These are phyloP conservation scores for Anguilla pacifica DNA, from an alignment of 2,797 vertebrate species.

Conservation along the genomic window DNA sequence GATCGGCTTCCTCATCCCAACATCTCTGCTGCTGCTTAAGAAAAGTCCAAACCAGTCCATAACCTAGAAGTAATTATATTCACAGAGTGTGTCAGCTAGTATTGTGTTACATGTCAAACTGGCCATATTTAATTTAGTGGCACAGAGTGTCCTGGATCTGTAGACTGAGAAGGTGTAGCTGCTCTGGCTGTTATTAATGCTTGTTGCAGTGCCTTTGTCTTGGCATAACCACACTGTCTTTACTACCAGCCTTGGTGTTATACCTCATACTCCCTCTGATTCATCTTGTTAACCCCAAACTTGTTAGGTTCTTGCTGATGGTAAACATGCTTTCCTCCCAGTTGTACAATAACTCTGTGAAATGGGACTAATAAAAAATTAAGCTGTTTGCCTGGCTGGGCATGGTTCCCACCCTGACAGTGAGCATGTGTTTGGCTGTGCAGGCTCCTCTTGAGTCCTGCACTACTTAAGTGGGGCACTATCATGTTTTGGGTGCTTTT, in stretches of 20 bases:
- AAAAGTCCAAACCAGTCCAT: not conserved
- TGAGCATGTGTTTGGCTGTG: constrained; percentile 1
- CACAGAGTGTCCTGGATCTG: not conserved
- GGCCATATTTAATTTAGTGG: not conserved
- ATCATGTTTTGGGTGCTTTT: not conserved
- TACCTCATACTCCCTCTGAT: not conserved
- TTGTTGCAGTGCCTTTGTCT: not conserved
- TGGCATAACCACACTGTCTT: not conserved
- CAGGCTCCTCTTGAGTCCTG: not conserved
- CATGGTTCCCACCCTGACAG: not conserved
- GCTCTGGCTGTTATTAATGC: not conserved
- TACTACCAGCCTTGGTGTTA: not conserved
- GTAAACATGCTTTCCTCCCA: not conserved
- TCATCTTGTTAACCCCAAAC: not conserved
- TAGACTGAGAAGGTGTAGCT: not conserved
- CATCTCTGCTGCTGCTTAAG: not conserved
- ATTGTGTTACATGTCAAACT: not conserved
- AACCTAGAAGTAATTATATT: not conserved
- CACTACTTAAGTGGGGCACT: not conserved
- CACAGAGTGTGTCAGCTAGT: not conserved
- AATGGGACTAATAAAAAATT: not conserved
- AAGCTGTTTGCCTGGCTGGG: not conserved
- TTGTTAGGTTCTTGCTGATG: constrained; percentile 12
- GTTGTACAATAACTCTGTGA: constrained; percentile 10
- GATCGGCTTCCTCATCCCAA: not conserved